Evolutionary conservation across 2,888 invertebrate genomes (phyloP), one percentile per base, ranked within the genome.

Genomic region (Anarsia innoxiella): DNA sequence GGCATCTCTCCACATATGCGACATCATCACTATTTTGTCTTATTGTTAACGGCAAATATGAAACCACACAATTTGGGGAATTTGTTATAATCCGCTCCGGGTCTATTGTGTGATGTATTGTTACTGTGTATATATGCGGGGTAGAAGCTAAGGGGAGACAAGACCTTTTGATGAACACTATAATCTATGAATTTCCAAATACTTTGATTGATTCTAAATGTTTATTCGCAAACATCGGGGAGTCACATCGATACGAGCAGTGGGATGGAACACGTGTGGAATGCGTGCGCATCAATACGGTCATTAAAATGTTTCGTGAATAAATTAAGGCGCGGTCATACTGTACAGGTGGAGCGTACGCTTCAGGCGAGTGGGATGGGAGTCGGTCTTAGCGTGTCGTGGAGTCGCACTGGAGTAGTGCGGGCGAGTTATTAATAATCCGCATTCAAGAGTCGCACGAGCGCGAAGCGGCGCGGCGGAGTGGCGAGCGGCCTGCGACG

Each of bases 51-150:
- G 60, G 59, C 64, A 73, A 78, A 76, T 80, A 80, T 82, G 76
- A 76, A 82, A 76, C 82, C 77, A 78, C 77, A 83, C 74, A 74
- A 78, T 83, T 80, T 78, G 61, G 79, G 76, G 79, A 79, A 78
- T 80, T 77, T 70, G 78, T 70, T 77, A 79, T 80, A 83, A 84
- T 83, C 83, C 82, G 56, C 70, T 60, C 54, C 61, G 59, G 63
- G 59, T 69, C 78, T 48, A 75, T 82, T 82, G 80, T 82, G 80
- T 82, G 63, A 67, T 69, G 61, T 65, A 72, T 78, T 73, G 76
- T 69, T 53, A 52, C 42, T n/a, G 46, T 48, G 49, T 56, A 55
- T 19, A 19, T 19, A 19, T 47, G 56, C 56, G 49, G 67, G 71
- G 61, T 59, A 51, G n/a, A 42, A 53, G 46, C 49, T 41, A 55